These are phyloP conservation scores for Tetanocera ferruginea DNA, from an alignment of 2,888 invertebrate genomes.

Conservation along the genomic window DNA sequence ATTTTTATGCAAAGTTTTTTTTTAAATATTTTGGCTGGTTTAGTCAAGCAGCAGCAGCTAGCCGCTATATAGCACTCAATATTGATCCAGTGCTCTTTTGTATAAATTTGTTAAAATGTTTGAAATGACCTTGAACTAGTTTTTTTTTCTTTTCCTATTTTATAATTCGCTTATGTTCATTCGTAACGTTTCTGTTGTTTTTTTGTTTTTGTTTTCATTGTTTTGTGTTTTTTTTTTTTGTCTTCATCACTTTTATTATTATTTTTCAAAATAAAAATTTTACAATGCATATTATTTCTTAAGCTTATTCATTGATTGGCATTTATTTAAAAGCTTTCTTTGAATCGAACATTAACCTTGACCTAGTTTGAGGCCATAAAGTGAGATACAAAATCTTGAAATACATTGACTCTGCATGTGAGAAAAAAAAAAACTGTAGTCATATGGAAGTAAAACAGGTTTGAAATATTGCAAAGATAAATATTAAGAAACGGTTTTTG, in stretches of 20 bases:
- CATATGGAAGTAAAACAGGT: no score
- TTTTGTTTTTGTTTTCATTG: background rate
- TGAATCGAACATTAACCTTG: slow-evolving; percentile 54
- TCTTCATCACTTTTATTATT: background rate
- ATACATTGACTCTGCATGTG: no score
- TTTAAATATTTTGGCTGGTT: no score
- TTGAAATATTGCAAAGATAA: no score
- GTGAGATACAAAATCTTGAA: background rate
- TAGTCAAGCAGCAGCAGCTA: background rate
- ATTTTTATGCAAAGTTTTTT: no score
- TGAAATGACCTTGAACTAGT: slow-evolving; percentile 61
- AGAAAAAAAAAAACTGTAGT: no score
- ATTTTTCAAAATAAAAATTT: background rate
- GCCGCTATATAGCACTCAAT: background rate
- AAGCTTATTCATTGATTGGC: background rate
- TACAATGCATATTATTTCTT: background rate
- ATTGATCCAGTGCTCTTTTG: background rate
- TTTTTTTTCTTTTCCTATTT: slow-evolving; percentile 40
- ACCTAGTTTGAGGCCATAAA: slow-evolving; percentile 50
- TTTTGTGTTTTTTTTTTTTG: background rate
- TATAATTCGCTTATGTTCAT: slow-evolving; percentile 1
- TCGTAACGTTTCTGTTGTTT: background rate
- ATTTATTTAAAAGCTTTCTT: background rate
- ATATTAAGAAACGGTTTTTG: no score
- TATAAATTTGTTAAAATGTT: background rate